Base-by-base conservation (phyloP, 1,140 invertebrate species). In the Zaprionus inermis region DNA sequence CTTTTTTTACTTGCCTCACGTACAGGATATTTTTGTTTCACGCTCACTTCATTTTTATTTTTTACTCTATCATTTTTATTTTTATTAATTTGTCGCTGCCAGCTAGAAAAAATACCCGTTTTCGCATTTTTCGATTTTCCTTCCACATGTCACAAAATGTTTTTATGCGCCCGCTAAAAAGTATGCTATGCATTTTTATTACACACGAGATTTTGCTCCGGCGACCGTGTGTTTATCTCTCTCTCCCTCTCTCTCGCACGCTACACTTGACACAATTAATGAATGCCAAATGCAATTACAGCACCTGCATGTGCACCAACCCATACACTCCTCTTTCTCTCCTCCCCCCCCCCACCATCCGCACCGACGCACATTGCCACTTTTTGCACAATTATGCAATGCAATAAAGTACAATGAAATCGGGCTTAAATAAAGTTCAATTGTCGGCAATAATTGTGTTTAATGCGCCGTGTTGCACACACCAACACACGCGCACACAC, bases 271-370 rank as follows among this genome's bases (percentile, higher is more conserved):
- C 70, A 86, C 85, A 72, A 88, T 85, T 85, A 88, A 88, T 85
- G 83, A 78, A 81, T 81, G 71, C 78, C 79, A 88, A 85, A 79
- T 85, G 83, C 76, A 88, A 88, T 86, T 88, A 88, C 77, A 76
- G 66, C 82, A 86, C 79, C 83, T 86, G 82, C 82, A 83, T 88
- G 82, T 55, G 12, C 36, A 36, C 54, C 28, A 41, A 71, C 60
- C 51, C 65, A 36, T 56, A 63, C 57, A 51, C 14, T 28, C 28
- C n/a, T n/a, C n/a, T n/a, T n/a, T n/a, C 10, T 10, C 30, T 7
- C 30, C 22, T 2, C 41, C 5, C 36, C 30, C n/a, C n/a, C 41
- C 4, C n/a, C 34, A 12, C 28, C 38, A 38, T 41, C n/a, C n/a
- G n/a, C n/a, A n/a, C n/a, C n/a, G n/a, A n/a, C n/a, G n/a, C n/a